Conservation (phyloP, 2,888 invertebrate species). For the Gari tellinella region DNA sequence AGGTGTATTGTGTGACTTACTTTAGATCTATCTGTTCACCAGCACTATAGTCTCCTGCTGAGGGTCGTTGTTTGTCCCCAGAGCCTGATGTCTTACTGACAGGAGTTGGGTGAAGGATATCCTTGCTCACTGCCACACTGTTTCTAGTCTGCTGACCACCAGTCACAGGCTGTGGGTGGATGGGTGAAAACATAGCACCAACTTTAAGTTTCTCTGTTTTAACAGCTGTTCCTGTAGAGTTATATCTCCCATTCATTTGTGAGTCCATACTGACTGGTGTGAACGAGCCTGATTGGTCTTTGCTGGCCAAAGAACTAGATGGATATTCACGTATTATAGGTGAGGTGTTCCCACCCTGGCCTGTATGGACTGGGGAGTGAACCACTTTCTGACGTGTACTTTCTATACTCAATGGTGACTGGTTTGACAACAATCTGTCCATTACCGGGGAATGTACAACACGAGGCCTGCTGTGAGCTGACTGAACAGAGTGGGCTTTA, state of each 20-base stretch:
- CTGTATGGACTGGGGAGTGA: constrained; percentile 38
- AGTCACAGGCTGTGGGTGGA: constrained; percentile 78
- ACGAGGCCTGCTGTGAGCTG: neutral
- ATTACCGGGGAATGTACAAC: neutral
- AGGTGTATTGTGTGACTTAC: no score
- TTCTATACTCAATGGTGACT: neutral
- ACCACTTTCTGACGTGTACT: constrained; percentile 24
- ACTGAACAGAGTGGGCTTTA: neutral
- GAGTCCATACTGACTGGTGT: neutral
- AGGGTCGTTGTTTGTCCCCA: no score
- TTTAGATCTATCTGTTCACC: constrained; percentile 40
- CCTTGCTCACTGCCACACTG: constrained; percentile 57
- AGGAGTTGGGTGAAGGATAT: constrained; percentile 69
- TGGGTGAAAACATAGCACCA: constrained; percentile 75
- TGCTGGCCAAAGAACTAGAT: constrained; percentile 11
- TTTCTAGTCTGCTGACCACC: constrained; percentile 38
- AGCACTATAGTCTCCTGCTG: no score
- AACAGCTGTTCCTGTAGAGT: constrained; percentile 41
- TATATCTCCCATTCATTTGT: constrained; percentile 11
- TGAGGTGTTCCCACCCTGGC: constrained; percentile 45
- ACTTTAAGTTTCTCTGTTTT: constrained; percentile 70
- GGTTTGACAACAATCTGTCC: no score
- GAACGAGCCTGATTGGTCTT: neutral
- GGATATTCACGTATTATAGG: constrained; percentile 49
- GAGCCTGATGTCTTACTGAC: constrained; percentile 12